Conservation (phyloP, 2,113 vertebrate genomes). For the Sterrhoptilus dennistouni region DNA sequence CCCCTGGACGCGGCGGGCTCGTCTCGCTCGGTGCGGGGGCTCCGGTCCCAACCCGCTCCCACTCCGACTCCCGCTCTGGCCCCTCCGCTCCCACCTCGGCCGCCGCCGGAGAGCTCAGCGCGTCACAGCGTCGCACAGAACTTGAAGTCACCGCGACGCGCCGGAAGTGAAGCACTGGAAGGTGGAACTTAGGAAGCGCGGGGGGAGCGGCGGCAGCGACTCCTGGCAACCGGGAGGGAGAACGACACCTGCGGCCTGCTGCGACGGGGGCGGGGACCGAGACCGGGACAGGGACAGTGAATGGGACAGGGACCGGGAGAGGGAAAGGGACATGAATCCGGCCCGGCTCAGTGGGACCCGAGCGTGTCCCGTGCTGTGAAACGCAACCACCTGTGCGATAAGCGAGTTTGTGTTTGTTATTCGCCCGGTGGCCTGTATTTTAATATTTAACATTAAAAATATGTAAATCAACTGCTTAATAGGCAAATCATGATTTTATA, state of each 20-base stretch:
- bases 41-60: too few species aligned
- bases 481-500: neutral
- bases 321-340: rapidly evolving
- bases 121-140: neutral
- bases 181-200: rapidly evolving
- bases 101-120: neutral
- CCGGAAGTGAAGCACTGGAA: rapidly evolving
- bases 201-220: neutral
- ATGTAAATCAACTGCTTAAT: neutral
- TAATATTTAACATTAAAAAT: neutral
- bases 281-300: neutral
- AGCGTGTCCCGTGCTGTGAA: neutral
- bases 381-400: neutral
- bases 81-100: neutral
- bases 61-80: too few species aligned
- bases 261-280: neutral
- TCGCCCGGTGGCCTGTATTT: rapidly evolving
- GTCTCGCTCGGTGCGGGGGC: neutral
- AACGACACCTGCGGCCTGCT: neutral
- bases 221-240: neutral
- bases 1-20: neutral
- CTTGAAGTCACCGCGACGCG: rapidly evolving
- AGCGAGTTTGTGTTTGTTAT: neutral
- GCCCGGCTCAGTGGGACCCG: neutral
- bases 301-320: neutral